Evolutionary conservation across 2,888 invertebrate genomes (phyloP).

Genomic region (Alloplasta piceator): DNA sequence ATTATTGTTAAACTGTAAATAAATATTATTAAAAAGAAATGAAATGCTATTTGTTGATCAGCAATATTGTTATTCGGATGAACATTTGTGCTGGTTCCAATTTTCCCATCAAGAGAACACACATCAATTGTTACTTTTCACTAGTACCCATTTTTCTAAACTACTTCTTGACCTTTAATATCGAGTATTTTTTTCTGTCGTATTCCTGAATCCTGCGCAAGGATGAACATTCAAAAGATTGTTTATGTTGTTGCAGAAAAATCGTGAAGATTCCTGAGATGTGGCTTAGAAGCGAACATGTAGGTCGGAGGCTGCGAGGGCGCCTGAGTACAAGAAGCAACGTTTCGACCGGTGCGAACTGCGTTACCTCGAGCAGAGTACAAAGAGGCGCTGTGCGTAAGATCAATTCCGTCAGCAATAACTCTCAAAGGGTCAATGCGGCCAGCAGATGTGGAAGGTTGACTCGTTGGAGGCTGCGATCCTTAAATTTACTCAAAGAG

Average conservation of each 20-base stretch:
- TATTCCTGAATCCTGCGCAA: no score
- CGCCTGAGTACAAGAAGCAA: slow-evolving; percentile 75
- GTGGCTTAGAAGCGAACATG: slow-evolving; percentile 82
- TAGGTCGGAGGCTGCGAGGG: slow-evolving; percentile 81
- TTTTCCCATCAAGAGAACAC: no score
- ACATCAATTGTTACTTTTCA: no score
- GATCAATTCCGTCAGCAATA: slow-evolving; percentile 77
- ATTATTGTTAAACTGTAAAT: no score
- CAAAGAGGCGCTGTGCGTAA: slow-evolving; percentile 78
- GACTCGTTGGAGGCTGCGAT: slow-evolving; percentile 79
- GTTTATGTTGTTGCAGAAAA: slow-evolving; percentile 41
- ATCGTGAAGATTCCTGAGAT: slow-evolving; percentile 74
- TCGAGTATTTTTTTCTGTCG: no score
- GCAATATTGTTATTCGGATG: no score
- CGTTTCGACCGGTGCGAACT: slow-evolving; percentile 66
- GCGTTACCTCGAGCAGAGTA: slow-evolving; percentile 70
- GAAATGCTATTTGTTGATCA: no score
- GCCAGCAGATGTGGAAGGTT: slow-evolving; percentile 79
- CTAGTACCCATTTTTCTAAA: no score
- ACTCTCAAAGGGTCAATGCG: slow-evolving; percentile 77
- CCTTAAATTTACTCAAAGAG: slow-evolving; percentile 79
- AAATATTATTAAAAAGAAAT: no score
- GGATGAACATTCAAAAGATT: no score
- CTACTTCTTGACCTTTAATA: no score
- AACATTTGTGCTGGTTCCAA: no score